phyloP scores from a whole-genome alignment of 2,888 invertebrate species.

The Agrotis clavis region DNA sequence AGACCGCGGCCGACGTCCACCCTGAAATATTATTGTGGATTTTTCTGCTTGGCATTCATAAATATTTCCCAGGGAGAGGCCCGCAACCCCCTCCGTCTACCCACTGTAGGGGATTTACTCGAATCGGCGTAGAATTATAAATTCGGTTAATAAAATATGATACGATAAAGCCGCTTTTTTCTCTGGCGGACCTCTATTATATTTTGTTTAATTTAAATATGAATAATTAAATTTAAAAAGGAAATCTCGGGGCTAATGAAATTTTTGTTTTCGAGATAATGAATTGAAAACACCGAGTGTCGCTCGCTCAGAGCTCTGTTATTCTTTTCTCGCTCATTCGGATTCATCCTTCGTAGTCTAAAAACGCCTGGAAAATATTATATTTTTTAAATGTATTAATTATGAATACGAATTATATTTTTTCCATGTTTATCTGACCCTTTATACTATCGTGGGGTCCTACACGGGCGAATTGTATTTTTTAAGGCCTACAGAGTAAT shows the following conservation, averaged over 20 bases:
- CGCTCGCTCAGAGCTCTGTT: slow-evolving; percentile 81
- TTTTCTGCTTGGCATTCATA: slow-evolving; percentile 91
- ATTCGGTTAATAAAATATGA: slow-evolving; percentile 91
- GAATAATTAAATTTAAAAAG: slow-evolving; percentile 91
- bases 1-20: slow-evolving; percentile 86
- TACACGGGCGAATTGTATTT: slow-evolving; percentile 72
- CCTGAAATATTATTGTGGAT: slow-evolving; percentile 91
- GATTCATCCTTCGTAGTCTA: slow-evolving; percentile 85
- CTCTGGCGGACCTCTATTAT: slow-evolving; percentile 88
- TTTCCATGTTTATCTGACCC: slow-evolving; percentile 83
- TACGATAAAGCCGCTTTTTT: slow-evolving; percentile 89
- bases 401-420: slow-evolving; percentile 82
- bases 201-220: slow-evolving; percentile 91
- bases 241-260: slow-evolving; percentile 90
- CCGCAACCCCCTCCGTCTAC: slow-evolving; percentile 61
- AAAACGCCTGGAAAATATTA: slow-evolving; percentile 76
- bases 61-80: slow-evolving; percentile 85
- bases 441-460: slow-evolving; percentile 75
- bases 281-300: slow-evolving; percentile 90
- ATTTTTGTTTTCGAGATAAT: slow-evolving; percentile 91
- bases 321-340: slow-evolving; percentile 89
- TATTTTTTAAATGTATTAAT: slow-evolving; percentile 86
- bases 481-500: slow-evolving; percentile 74
- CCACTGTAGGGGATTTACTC: slow-evolving; percentile 82
- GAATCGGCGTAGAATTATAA: slow-evolving; percentile 90